Percentiles rank a stretch among this genome's conserved stretches.
These are phyloP conservation scores for Periplaneta americana DNA, from an alignment of 1,140 invertebrate genomes.

Conservation along the genomic window DNA sequence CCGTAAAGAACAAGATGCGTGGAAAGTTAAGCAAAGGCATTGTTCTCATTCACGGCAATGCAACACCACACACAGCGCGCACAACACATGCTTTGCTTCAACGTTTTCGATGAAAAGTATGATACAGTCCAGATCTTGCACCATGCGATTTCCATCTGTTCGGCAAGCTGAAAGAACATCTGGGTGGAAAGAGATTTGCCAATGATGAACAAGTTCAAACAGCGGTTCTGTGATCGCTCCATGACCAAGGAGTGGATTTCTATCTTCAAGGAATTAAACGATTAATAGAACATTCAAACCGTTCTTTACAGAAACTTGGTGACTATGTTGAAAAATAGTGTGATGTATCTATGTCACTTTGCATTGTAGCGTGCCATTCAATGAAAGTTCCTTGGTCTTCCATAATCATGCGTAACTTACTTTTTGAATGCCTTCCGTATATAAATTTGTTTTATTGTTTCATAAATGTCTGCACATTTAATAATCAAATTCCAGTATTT, in stretches of 20 bases:
- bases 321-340: neutral
- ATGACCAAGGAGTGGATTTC: too few species aligned
- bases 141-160: neutral
- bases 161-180: too few species aligned
- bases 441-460: too few species aligned
- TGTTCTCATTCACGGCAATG: conserved; percentile 10
- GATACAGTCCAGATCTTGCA: neutral
- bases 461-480: too few species aligned
- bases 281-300: neutral
- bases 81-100: neutral
- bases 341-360: neutral
- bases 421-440: too few species aligned
- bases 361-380: neutral
- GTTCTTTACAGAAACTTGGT: neutral
- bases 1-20: conserved; percentile 15
- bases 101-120: neutral
- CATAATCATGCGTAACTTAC: neutral
- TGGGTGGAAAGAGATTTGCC: neutral
- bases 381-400: neutral
- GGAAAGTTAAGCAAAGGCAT: conserved; percentile 1
- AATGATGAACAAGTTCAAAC: neutral
- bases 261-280: neutral
- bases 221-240: neutral
- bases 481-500: too few species aligned
- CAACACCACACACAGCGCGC: neutral